Evolutionary conservation across 1,140 invertebrate species (phyloP), one percentile per base, ranked within the genome.

Genomic region (Xylocopa sonorina): DNA sequence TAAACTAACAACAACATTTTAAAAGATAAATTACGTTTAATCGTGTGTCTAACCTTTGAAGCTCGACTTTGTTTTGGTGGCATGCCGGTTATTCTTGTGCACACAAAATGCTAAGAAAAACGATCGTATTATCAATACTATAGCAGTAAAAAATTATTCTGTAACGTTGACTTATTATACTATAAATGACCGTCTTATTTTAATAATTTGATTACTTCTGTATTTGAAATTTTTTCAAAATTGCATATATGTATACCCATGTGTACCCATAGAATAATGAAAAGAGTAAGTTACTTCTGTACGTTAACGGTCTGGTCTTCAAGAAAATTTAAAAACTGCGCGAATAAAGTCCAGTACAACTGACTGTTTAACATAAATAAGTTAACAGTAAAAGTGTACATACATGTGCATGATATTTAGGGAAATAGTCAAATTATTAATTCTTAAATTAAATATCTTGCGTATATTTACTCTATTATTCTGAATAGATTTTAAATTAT

Each of bases 11-110:
- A 55, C 55, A 27, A 34, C 12, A 24, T 29, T 3, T 4, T 34
- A 16, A 63, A 34, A 24, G 34, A 69, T 69, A 53, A 69, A n/a
- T n/a, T n/a, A n/a, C n/a, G n/a, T 29, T 68, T 71, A 16, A 18
- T 55, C 60, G 29, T 32, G 51, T 78, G 29, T 51, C 21, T 74
- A 72, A 86, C 84, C 84, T 85, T 86, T 57, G 66, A 3, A 55
- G 29, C 27, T 53, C 48, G n/a, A 46, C 14, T 29, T 60, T 64
- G 78, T 73, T 85, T 86, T 76, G 83, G 84, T 46, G 84, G 84
- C 84, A 86, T 85, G 55, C n/a, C 46, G 60, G 27, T 41, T n/a
- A 24, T 21, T 14, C 24, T 60, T 6, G 24, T 57, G 2, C 18
- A 48, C 29, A n/a, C 4, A 48, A 34, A 48, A 57, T n/a, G n/a